Evolutionary conservation across 2,888 invertebrate species (phyloP), one percentile per base, ranked within the genome.

Genomic region (Cynaeus angustus): DNA sequence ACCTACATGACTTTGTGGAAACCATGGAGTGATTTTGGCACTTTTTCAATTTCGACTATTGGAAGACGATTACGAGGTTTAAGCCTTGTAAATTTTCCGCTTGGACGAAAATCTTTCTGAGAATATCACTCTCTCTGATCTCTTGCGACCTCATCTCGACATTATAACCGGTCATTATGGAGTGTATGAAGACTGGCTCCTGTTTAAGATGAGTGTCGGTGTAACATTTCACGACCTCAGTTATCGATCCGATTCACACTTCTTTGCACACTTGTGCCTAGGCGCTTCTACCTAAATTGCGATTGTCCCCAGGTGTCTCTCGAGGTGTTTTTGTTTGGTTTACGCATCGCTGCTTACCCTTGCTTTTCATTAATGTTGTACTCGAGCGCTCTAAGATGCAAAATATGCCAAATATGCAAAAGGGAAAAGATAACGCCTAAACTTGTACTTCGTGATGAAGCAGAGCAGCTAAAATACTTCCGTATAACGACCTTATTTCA

Each of bases 271-370:
- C 48, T 46, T 33, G 61, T 41, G 43, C 56, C 61, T 33, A 33
- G 61, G 46, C 48, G 61, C 61, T 61, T 61, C 61, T 48, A 61
- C 48, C 46, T 48, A 61, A 61, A 61, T 61, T 61, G 48, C 61
- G 46, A 48, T 61, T 61, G 61, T 37, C 61, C 21, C 61, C 61
- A 46, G 48, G 61, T 61, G 48, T 61, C 61, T 48, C 61, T 48
- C 46, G 46, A 61, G 61, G 46, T 61, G 61, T 28, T 61, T 16
- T 48, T 58, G 45, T 43, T 43, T 37, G 46, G 21, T 43, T 43
- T 56, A 41, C 21, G 56, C 56, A 14, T 56, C 56, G 43, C 3
- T 12, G 26, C 10, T 37, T 14, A 16, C 16, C 30, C 45, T 13
- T 28, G 9, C 46, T 45, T 21, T 30, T 30, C 16, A 45, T 59